These are phyloP conservation scores for Melolontha melolontha DNA, from an alignment of 2,888 invertebrate species.

Conservation along the genomic window DNA sequence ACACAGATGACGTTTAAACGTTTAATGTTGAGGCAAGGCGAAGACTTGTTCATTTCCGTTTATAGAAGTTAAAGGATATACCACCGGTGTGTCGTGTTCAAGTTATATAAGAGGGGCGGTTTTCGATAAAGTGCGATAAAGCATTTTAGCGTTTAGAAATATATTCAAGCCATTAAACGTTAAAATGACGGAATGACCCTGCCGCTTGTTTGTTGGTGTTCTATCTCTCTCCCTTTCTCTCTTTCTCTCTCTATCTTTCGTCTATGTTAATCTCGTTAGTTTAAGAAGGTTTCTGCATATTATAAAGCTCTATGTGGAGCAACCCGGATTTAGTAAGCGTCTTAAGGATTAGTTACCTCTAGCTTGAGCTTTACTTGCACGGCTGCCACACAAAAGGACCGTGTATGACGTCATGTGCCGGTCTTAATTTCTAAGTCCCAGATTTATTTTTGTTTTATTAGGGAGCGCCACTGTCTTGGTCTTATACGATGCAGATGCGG, in stretches of 20 bases:
- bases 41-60: conserved; percentile 62
- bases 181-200: conserved; percentile 44
- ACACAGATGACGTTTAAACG: conserved; percentile 64
- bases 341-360: conserved; percentile 74
- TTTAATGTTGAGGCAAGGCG: conserved; percentile 60
- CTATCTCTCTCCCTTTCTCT: conserved; percentile 45
- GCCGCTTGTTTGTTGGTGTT: conserved; percentile 65
- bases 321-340: conserved; percentile 67
- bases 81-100: not conserved
- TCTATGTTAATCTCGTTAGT: conserved; percentile 79
- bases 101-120: no score
- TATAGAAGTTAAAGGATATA: conserved; percentile 51
- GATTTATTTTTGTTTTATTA: conserved; percentile 64
- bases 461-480: conserved; percentile 51
- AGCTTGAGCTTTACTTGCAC: conserved; percentile 65
- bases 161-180: conserved; percentile 4
- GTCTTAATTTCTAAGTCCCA: conserved; percentile 60
- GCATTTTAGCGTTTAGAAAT: conserved; percentile 35
- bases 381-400: conserved; percentile 60
- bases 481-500: conserved; percentile 64
- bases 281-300: conserved; percentile 80
- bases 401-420: conserved; percentile 58
- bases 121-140: conserved; percentile 15
- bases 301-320: conserved; percentile 72
- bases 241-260: conserved; percentile 67